These are phyloP conservation scores for Cephus spinipes DNA, from an alignment of 2,888 invertebrate genomes.

Conservation along the genomic window DNA sequence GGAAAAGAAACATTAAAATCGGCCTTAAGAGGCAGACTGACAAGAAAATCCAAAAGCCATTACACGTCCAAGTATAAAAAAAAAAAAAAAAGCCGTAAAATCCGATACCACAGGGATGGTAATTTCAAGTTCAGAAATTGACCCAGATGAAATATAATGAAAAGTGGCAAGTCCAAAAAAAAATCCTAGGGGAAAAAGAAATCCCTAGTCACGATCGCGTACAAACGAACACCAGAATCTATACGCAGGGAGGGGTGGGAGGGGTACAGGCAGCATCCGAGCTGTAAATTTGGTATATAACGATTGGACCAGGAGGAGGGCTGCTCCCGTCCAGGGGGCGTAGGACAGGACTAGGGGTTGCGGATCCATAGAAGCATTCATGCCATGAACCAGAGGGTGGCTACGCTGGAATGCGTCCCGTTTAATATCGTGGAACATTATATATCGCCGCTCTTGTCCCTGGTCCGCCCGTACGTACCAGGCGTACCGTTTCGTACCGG, in stretches of 20 bases:
- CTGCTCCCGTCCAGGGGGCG: slow-evolving; percentile 8
- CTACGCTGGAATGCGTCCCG: slow-evolving; percentile 65
- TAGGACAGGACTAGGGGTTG: slow-evolving; percentile 39
- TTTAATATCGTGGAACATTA: slow-evolving; percentile 67
- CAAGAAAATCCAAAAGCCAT: no score
- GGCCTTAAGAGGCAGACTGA: no score
- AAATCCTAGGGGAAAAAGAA: no score
- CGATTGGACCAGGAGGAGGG: slow-evolving; percentile 44
- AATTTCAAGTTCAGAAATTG: no score
- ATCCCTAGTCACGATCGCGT: not conserved
- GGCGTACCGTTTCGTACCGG: not conserved
- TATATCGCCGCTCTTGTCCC: slow-evolving; percentile 65
- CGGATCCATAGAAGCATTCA: slow-evolving; percentile 60
- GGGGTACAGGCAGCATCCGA: slow-evolving; percentile 43
- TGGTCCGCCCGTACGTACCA: slow-evolving; percentile 39
- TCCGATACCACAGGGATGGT: no score
- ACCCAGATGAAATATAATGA: no score
- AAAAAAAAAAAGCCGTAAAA: no score
- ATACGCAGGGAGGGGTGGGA: not conserved
- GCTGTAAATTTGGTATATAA: slow-evolving; percentile 64
- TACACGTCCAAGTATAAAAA: no score
- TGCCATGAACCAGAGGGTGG: slow-evolving; percentile 60
- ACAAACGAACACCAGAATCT: not conserved
- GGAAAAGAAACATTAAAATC: no score
- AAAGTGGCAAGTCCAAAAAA: not conserved